Percentiles rank a stretch among this genome's conserved stretches.
phyloP scores from a whole-genome alignment of 2,797 vertebrate genomes.

The Margarornis squamiger region DNA sequence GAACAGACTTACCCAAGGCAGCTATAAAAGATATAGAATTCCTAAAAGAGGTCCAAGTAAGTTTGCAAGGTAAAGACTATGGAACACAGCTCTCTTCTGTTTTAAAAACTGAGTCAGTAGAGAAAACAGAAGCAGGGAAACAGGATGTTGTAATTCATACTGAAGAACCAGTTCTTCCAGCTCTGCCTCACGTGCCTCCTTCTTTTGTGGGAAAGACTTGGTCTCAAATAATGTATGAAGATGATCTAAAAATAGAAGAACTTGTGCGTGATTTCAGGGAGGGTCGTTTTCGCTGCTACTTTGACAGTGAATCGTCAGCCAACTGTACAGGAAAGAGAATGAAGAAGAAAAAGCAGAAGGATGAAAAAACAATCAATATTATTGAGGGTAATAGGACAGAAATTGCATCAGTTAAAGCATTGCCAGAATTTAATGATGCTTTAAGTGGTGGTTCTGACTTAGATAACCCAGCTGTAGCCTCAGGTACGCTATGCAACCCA shows the following conservation, averaged over 20 bases:
- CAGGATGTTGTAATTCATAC: background rate
- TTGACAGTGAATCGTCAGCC: conserved; percentile 82
- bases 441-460: conserved; percentile 54
- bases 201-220: conserved; percentile 88
- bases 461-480: conserved; percentile 54
- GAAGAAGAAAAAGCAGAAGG: conserved; percentile 58
- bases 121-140: background rate
- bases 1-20: conserved; percentile 57
- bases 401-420: conserved; percentile 17
- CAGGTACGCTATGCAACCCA: conserved; percentile 35
- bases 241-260: conserved; percentile 84
- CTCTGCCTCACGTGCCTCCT: conserved; percentile 82
- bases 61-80: conserved; percentile 81
- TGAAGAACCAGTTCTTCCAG: conserved; percentile 81
- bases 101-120: conserved; percentile 55
- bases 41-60: conserved; percentile 80
- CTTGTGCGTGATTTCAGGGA: conserved; percentile 86
- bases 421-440: conserved; percentile 68
- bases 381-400: background rate
- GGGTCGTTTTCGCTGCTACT: conserved; percentile 85
- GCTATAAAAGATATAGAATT: conserved; percentile 71
- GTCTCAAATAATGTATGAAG: conserved; percentile 87
- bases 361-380: conserved; percentile 38
- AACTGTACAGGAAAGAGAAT: conserved; percentile 65
- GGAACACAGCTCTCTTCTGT: conserved; percentile 78